phyloP scores from a whole-genome alignment of 2,113 vertebrate species.

The Aspidoscelis tigris region DNA sequence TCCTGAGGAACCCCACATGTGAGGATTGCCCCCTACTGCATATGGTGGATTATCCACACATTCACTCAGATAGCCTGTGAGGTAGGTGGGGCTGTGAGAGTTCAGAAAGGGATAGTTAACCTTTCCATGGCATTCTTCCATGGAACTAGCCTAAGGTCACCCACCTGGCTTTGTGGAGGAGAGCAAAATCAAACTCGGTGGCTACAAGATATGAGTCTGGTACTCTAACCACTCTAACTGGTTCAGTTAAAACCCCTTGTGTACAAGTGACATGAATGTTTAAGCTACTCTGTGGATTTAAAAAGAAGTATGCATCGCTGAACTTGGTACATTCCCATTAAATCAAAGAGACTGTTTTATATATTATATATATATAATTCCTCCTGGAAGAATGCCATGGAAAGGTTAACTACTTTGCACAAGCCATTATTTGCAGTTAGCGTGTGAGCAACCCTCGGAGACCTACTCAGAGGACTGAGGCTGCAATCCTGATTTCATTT shows the following conservation, averaged over 20 bases:
- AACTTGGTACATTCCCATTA: slow-evolving; percentile 46
- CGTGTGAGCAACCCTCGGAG: slow-evolving; percentile 18
- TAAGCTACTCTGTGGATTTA: neutral
- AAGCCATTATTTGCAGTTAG: slow-evolving; percentile 34
- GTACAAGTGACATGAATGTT: neutral
- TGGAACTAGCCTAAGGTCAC: too few relatives aligned
- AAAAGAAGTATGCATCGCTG: slow-evolving; percentile 28
- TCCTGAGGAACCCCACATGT: too few relatives aligned
- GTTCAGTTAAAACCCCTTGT: neutral
- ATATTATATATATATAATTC: slow-evolving; percentile 37
- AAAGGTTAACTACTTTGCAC: neutral
- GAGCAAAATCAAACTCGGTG: too few relatives aligned
- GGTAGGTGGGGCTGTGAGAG: too few relatives aligned
- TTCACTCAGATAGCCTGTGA: too few relatives aligned
- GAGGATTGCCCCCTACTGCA: too few relatives aligned
- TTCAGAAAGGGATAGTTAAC: too few relatives aligned
- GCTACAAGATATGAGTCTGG: too few relatives aligned
- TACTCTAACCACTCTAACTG: too few relatives aligned
- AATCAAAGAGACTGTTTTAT: slow-evolving; percentile 42
- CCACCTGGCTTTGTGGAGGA: too few relatives aligned
- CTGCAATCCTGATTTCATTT: neutral
- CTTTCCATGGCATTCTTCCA: too few relatives aligned
- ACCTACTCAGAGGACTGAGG: slow-evolving; percentile 7
- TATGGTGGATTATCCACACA: too few relatives aligned
- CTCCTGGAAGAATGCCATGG: slow-evolving; percentile 43